Conservation (phyloP, 2,888 invertebrate species). For the Pollenia angustigena region DNA sequence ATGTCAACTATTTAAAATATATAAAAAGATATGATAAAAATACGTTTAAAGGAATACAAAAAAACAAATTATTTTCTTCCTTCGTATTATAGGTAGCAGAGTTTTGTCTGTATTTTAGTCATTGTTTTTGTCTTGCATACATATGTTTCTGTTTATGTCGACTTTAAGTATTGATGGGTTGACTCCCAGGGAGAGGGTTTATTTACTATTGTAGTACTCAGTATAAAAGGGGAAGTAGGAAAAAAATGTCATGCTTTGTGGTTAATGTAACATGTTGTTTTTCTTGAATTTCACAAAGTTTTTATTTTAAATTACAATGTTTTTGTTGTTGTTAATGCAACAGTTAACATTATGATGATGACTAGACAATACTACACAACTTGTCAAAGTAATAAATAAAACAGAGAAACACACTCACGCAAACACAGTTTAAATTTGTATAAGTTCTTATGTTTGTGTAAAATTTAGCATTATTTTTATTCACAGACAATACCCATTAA, state of each 20-base stretch:
- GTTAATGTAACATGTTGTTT: slow-evolving; percentile 54
- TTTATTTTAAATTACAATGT: slow-evolving; percentile 34
- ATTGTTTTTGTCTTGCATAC: too few species aligned
- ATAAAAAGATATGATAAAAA: slow-evolving; percentile 7
- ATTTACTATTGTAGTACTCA: slow-evolving; percentile 7
- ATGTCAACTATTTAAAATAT: slow-evolving; percentile 23
- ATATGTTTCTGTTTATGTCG: not conserved
- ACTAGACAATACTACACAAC: slow-evolving; percentile 33
- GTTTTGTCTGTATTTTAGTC: not conserved
- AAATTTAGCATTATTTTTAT: not conserved
- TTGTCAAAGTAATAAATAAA: slow-evolving; percentile 2
- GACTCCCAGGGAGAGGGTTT: slow-evolving; percentile 1
- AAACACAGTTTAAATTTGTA: not conserved
- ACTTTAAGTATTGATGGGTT: not conserved
- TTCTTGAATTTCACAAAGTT: slow-evolving; percentile 16
- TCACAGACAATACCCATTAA: not conserved
- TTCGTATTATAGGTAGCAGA: slow-evolving; percentile 7
- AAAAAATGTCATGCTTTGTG: slow-evolving; percentile 50
- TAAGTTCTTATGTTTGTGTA: not conserved
- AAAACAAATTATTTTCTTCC: slow-evolving; percentile 42
- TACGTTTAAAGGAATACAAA: not conserved
- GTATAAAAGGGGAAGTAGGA: not conserved
- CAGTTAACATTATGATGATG: slow-evolving; percentile 56
- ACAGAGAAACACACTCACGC: not conserved
- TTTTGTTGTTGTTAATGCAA: slow-evolving; percentile 55